Evolutionary conservation across 2,113 vertebrate species (phyloP).

Genomic region (Egretta garzetta): DNA sequence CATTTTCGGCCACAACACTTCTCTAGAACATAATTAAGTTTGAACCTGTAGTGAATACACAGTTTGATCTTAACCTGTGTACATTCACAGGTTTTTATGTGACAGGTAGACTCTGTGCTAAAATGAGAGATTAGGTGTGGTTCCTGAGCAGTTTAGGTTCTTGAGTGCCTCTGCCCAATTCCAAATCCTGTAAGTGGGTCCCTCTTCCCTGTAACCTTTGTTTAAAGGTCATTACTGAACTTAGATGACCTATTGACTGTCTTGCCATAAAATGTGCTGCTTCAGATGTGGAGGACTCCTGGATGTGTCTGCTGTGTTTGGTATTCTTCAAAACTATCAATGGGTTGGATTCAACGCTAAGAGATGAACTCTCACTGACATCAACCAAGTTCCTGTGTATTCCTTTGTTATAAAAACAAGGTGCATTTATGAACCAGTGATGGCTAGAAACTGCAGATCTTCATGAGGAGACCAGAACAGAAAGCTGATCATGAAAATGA

Average conservation of each 20-base stretch:
- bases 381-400: accelerated
- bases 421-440: not conserved
- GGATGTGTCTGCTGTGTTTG: not conserved
- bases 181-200: not conserved
- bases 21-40: not conserved
- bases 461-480: not conserved
- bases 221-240: not conserved
- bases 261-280: not conserved
- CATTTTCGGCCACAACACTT: not conserved
- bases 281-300: not conserved
- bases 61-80: not conserved
- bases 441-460: not conserved
- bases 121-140: not conserved
- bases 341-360: not conserved
- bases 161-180: not conserved
- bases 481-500: not conserved
- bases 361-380: not conserved
- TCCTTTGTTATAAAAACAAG: not conserved
- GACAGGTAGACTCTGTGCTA: no score
- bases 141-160: not conserved
- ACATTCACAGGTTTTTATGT: accelerated
- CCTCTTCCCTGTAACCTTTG: not conserved
- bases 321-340: not conserved
- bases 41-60: not conserved
- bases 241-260: not conserved